Base-by-base conservation (phyloP, 2,113 vertebrate species). In the Azemiops feae region DNA sequence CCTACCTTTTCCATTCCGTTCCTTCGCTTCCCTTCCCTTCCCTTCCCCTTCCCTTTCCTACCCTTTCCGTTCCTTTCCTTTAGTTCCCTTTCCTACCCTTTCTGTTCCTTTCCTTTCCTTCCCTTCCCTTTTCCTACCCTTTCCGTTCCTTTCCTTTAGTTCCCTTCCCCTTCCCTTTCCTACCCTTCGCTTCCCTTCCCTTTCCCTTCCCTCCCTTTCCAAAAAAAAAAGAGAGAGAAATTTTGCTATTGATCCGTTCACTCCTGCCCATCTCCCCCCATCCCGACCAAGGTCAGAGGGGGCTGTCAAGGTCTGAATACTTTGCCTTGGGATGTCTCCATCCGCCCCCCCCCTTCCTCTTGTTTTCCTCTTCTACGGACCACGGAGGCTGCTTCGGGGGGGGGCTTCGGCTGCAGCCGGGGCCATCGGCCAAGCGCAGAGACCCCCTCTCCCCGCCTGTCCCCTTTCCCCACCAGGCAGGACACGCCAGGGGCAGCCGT, bases 1-100 rank as follows among this genome's bases (percentile, higher is more conserved):
- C 53, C 16, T 55, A 1, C 1, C 5, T 5, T 2, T 22, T 0
- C 4, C 1, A 1, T 14, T 2, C 52, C 3, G 2, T 3, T 14
- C 52, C 52, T 22, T 20, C 5, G 4, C 54, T 1, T 55, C 18
- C 20, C 18, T 20, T 57, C 20, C 5, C 5, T 57, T 5, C 3
- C 52, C 12, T 54, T 12, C 14, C 14, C 53, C 16, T 53, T 53
- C 11, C 52, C 52, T 14, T 53, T 3, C n/a, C n/a, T n/a, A n/a
- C n/a, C n/a, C n/a, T n/a, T n/a, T 7, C 23, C 5, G n/a, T n/a
- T n/a, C 20, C 55, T 23, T 1, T 5, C 1, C 6, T 5, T n/a
- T n/a, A n/a, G n/a, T n/a, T n/a, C n/a, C n/a, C 53, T 3, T 54
- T 16, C 14, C 53, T 16, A 16, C 14, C 14, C 14, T 16, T 20